These are phyloP conservation scores for Apotomis turbidana DNA, from an alignment of 2,888 invertebrate genomes.

Conservation along the genomic window DNA sequence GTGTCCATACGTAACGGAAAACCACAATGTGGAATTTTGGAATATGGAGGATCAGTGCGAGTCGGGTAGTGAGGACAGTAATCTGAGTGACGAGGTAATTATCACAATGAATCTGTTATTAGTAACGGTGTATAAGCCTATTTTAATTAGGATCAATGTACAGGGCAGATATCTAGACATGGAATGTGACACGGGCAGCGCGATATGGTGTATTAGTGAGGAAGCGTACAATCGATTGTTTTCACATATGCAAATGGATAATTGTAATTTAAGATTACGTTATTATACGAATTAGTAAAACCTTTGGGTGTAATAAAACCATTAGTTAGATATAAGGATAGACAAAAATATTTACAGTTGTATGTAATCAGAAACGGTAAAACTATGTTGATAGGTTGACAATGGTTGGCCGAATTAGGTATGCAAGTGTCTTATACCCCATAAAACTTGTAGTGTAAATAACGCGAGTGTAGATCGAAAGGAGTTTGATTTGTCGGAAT, in stretches of 20 bases:
- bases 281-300: constrained; percentile 34
- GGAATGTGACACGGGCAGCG: constrained; percentile 44
- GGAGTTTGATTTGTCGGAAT: background rate
- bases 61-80: background rate
- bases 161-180: constrained; percentile 13
- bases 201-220: constrained; percentile 36
- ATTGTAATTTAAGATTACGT: constrained; percentile 15
- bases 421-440: constrained; percentile 1
- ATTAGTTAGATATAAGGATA: constrained; percentile 27
- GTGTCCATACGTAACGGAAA: constrained; percentile 3
- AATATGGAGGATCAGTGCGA: too few relatives aligned
- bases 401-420: constrained; percentile 15
- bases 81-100: constrained; percentile 22
- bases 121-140: constrained; percentile 2
- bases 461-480: background rate
- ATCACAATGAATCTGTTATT: background rate
- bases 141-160: background rate
- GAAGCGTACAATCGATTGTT: constrained; percentile 21
- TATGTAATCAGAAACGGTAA: constrained; percentile 29
- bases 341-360: constrained; percentile 27
- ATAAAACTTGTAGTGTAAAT: background rate
- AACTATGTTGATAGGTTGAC: constrained; percentile 19
- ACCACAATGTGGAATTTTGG: background rate
- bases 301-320: constrained; percentile 30
- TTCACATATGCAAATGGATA: constrained; percentile 2